Base-by-base conservation (phyloP, 2,888 invertebrate genomes). In the Noctua janthe region DNA sequence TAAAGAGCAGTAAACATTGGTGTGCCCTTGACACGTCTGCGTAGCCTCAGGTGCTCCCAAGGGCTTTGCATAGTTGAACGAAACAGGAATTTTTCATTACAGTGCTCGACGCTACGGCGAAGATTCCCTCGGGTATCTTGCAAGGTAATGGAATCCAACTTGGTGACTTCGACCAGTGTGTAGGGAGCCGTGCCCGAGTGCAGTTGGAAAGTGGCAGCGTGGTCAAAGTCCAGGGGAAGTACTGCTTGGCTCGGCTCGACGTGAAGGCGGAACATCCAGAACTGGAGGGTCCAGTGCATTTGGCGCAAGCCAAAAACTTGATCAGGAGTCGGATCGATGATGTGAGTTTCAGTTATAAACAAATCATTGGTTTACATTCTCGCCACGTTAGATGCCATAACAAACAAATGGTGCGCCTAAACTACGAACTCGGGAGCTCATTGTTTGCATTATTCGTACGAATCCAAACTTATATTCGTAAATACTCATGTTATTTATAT, bases 51-150 rank as follows among this genome's bases (percentile, higher is more conserved):
- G 89, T 88, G 80, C 78, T 78, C 91, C 93, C 92, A 91, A 85
- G 76, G 84, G 91, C 92, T 83, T 86, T 81, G 77, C 87, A 87
- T 91, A 87, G 88, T 91, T 92, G 84, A 92, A 92, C 90, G 84
- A 90, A 91, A 93, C 86, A 89, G 90, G 86, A 93, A 92, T 94
- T 95, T 93, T 95, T 94, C 90, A 94, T 96, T 97, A 92, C 95
- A 98, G 98, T 98, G 98, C 95, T 98, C 91, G 98, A 98, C 93
- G 97, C 98, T 54, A 97, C 98, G 56, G 98, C 97, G n/a, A 98
- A 98, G 93, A 97, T 98, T 76, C 97, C 98, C 90, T 97, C 98
- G 89, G 98, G 98, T 71, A 92, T 98, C 76, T 95, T 98, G 69
- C 97, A 98, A 90, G 98, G 98, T 86, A 98, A 98, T 92, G 97